Evolutionary conservation across 2,888 invertebrate genomes (phyloP), one percentile per base, ranked within the genome.

Genomic region (Melieria omissa): DNA sequence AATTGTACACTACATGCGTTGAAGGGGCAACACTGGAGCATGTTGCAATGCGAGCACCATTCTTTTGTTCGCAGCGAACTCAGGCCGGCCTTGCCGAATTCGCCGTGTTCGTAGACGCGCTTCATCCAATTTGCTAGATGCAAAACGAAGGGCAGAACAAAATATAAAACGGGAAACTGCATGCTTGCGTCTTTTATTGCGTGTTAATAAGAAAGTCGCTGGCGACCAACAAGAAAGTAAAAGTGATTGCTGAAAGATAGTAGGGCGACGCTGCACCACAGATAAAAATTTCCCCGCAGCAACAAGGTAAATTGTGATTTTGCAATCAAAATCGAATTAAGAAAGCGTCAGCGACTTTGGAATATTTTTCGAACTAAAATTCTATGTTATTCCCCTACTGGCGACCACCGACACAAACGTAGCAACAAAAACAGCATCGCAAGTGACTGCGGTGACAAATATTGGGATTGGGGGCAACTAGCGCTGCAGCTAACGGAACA

Each of bases 151-250:
- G 9, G 4, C 41, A 29, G 44, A 68, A 62, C 68, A 69, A 69
- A 63, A 62, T 55, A 69, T 52, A 63, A 42, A 10, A 63, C 9
- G 3, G 4, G 16, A 14, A 68, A 68, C 45, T 68, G 69, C 69
- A 62, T 55, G 61, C 54, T 54, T 61, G 54, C 12, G 52, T 29
- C 6, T 62, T 63, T 54, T 54, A 69, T 69, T 69, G 62, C 69
- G 62, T 63, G 14, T 69, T 62, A 42, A 67, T 69, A 49, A 46
- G 63, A n/a, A 9, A 69, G 49, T 45, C 44, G 42, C 65, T 10
- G 16, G n/a, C 41, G 16, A 42, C 46, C 65, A 14, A 44, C 45
- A 54, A 65, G 47, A 67, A 67, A 67, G 60, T 67, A 67, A 67
- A 67, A 67, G 60, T 67, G 60, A 5, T 14, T 58, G 47, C 29